Evolutionary conservation across 2,113 vertebrate species (phyloP).

Genomic region (Rhea americana): DNA sequence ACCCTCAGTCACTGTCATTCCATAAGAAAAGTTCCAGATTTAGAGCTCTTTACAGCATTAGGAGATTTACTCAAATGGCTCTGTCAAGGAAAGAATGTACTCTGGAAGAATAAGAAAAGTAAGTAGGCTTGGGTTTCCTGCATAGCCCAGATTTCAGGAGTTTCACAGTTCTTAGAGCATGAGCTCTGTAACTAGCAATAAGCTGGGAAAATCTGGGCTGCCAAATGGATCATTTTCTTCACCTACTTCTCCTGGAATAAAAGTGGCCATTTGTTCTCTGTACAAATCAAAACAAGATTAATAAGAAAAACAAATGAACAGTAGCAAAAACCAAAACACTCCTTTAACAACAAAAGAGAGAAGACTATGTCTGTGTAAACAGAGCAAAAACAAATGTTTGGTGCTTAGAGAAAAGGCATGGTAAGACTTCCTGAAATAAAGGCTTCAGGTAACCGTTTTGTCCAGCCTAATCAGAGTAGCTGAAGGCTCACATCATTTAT

Average conservation of each 20-base stretch:
- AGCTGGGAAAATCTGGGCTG: neutral
- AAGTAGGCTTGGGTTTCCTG: neutral
- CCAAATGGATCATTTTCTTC: neutral
- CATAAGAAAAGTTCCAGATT: neutral
- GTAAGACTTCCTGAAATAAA: neutral
- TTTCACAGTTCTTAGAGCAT: neutral
- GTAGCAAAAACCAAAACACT: neutral
- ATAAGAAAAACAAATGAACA: neutral
- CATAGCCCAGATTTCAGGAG: neutral
- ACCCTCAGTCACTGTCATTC: neutral
- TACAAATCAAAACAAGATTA: neutral
- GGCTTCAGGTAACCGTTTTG: neutral
- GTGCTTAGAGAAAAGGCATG: neutral
- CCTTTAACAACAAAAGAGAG: neutral
- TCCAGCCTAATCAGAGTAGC: neutral
- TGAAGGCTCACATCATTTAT: neutral
- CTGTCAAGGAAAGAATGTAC: neutral
- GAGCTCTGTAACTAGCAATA: neutral
- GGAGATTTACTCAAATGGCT: neutral
- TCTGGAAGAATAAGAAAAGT: neutral
- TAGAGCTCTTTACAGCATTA: neutral
- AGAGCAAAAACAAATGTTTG: neutral
- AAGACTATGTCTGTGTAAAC: neutral
- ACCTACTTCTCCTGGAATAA: neutral
- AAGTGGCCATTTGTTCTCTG: neutral